Percentiles rank a stretch among this genome's conserved stretches.
Conservation (phyloP, 2,113 vertebrate genomes). For the Stegastes partitus region DNA sequence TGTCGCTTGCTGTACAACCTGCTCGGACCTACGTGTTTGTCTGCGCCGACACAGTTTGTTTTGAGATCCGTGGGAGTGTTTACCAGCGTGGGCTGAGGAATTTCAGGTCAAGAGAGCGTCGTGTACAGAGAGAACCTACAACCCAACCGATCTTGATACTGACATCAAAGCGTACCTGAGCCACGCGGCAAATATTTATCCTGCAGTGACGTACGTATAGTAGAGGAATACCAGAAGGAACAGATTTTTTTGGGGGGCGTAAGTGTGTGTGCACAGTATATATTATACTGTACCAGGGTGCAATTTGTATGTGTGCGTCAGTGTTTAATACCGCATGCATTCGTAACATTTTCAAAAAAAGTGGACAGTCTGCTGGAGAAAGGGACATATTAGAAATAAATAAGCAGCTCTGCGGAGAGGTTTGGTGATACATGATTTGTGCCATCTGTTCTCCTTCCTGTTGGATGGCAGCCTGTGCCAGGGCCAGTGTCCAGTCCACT, state of each 20-base stretch:
- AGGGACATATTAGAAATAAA: conserved; percentile 16
- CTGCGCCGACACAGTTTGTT: conserved; percentile 70
- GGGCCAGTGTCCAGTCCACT: conserved; percentile 68
- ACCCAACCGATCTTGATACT: conserved; percentile 64
- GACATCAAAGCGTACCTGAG: conserved; percentile 75
- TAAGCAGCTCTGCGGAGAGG: conserved; percentile 22
- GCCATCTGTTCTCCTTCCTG: conserved; percentile 74
- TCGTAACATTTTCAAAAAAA: not conserved
- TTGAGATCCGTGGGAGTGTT: conserved; percentile 77
- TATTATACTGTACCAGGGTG: not conserved
- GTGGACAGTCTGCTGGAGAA: not conserved
- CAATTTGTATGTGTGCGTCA: not conserved
- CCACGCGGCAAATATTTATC: conserved; percentile 76
- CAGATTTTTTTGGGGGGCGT: conserved; percentile 45
- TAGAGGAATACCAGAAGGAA: conserved; percentile 51
- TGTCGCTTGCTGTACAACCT: conserved; percentile 54
- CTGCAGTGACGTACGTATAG: conserved; percentile 55
- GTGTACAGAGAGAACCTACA: conserved; percentile 64
- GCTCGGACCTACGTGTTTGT: conserved; percentile 66
- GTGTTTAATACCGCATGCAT: not conserved
- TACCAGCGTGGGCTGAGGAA: conserved; percentile 73
- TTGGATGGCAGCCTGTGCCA: conserved; percentile 49
- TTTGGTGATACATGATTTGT: conserved; percentile 53
- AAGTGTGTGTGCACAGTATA: conserved; percentile 2
- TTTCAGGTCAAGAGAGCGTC: conserved; percentile 75